A percentile compares a stretch with the other conserved stretches of the same genome.
These are phyloP conservation scores for Papilio glaucus DNA, from an alignment of 1,140 invertebrate genomes.

Conservation along the genomic window DNA sequence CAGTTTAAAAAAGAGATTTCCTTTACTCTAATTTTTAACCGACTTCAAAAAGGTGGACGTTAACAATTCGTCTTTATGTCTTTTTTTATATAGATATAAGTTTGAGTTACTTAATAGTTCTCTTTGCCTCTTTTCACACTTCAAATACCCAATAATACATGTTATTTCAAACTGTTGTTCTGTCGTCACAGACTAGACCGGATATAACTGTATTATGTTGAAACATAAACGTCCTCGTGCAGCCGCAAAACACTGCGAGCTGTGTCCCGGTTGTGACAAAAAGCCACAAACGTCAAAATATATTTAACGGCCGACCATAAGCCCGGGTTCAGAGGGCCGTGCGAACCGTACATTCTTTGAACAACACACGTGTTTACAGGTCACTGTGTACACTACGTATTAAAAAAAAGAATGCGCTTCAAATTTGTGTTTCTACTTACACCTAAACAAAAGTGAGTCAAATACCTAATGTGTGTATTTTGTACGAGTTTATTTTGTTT, in stretches of 20 bases:
- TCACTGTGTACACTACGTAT: conserved; percentile 13
- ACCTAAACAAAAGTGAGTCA: conserved; percentile 1
- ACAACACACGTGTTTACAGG: conserved; percentile 5
- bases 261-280: neutral
- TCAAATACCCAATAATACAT: too few species aligned
- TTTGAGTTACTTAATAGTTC: too few species aligned
- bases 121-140: too few species aligned
- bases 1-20: too few species aligned
- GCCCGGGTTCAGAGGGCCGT: conserved; percentile 2
- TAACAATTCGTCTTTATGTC: too few species aligned
- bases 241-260: neutral
- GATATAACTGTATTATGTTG: neutral
- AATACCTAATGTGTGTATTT: too few species aligned
- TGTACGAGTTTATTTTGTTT: too few species aligned
- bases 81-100: too few species aligned
- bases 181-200: neutral
- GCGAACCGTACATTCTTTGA: conserved; percentile 11
- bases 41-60: too few species aligned
- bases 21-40: too few species aligned
- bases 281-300: conserved; percentile 14
- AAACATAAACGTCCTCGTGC: neutral
- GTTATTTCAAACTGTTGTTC: too few species aligned
- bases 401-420: conserved; percentile 11
- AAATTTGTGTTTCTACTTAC: neutral
- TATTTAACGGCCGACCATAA: neutral